These are phyloP conservation scores for Pseudocheirus occidentalis DNA, from an alignment of 2,797 vertebrate genomes.

Conservation along the genomic window DNA sequence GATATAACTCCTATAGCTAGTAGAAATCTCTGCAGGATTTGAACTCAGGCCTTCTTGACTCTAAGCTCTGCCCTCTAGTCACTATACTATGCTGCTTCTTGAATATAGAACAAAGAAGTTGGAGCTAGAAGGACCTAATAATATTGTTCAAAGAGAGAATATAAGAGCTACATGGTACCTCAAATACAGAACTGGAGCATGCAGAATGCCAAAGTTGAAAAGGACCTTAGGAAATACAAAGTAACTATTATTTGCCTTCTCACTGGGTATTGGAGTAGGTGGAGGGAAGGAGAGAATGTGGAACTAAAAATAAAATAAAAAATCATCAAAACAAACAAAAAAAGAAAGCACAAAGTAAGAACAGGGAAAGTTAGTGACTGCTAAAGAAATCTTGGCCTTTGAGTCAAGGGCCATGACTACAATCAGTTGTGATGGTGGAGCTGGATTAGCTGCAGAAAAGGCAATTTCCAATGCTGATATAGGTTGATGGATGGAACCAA, in stretches of 20 bases:
- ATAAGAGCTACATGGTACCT: neutral
- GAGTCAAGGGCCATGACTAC: slow-evolving; percentile 61
- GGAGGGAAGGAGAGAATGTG: neutral
- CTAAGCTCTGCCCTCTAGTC: neutral
- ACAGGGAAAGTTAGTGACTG: neutral
- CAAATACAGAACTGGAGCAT: neutral
- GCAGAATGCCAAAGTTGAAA: neutral
- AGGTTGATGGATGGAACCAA: slow-evolving; percentile 76
- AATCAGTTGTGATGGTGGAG: slow-evolving; percentile 52
- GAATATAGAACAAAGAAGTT: neutral
- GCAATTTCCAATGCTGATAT: slow-evolving; percentile 74
- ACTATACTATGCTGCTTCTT: neutral
- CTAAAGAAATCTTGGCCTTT: slow-evolving; percentile 32
- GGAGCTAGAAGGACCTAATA: neutral
- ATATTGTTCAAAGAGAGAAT: neutral
- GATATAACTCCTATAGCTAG: neutral
- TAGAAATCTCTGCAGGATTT: neutral
- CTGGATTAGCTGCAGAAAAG: slow-evolving; percentile 66
- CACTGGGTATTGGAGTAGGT: neutral
- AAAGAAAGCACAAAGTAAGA: neutral
- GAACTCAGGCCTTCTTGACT: neutral
- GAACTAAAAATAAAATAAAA: neutral
- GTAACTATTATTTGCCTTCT: neutral
- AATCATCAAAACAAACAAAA: neutral
- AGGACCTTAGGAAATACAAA: neutral